A percentile compares a stretch with the other conserved stretches of the same genome.
Evolutionary conservation across 2,888 invertebrate species (phyloP).

Genomic region (Leucophora obtusa): DNA sequence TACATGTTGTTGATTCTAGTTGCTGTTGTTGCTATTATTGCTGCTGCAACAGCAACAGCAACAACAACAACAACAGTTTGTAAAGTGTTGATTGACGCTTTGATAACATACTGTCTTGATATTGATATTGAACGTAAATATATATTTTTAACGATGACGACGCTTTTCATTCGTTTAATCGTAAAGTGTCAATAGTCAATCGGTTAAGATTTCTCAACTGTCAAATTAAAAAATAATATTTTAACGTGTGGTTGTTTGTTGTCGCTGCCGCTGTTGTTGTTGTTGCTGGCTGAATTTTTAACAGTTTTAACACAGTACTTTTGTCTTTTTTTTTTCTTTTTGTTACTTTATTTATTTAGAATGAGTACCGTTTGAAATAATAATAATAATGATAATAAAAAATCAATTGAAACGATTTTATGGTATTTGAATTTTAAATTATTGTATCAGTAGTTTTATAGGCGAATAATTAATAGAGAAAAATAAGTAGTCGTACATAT

Average conservation of each 20-base stretch:
- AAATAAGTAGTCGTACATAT: neutral
- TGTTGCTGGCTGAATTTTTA: neutral
- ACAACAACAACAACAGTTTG: constrained; percentile 35
- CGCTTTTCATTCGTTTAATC: constrained; percentile 63
- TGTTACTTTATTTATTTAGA: constrained; percentile 27
- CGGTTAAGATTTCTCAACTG: constrained; percentile 64
- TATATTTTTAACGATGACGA: constrained; percentile 62
- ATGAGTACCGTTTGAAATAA: constrained; percentile 37
- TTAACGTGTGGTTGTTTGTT: constrained; percentile 46
- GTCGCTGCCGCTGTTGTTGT: neutral
- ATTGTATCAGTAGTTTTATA: constrained; percentile 38
- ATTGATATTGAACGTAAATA: constrained; percentile 54
- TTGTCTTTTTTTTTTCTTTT: constrained; percentile 23
- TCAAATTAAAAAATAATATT: constrained; percentile 65
- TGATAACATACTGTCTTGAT: constrained; percentile 63
- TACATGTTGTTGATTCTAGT: neutral
- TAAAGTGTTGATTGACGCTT: constrained; percentile 64
- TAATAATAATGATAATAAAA: constrained; percentile 28
- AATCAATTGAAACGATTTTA: constrained; percentile 52
- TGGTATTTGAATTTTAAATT: constrained; percentile 58
- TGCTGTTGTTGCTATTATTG: neutral
- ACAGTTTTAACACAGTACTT: constrained; percentile 30
- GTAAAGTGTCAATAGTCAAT: constrained; percentile 65
- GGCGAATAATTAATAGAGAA: neutral
- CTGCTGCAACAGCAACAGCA: neutral